Evolutionary conservation across 2,888 invertebrate genomes (phyloP), one percentile per base, ranked within the genome.

Genomic region (Hirtodrosophila trivittata): DNA sequence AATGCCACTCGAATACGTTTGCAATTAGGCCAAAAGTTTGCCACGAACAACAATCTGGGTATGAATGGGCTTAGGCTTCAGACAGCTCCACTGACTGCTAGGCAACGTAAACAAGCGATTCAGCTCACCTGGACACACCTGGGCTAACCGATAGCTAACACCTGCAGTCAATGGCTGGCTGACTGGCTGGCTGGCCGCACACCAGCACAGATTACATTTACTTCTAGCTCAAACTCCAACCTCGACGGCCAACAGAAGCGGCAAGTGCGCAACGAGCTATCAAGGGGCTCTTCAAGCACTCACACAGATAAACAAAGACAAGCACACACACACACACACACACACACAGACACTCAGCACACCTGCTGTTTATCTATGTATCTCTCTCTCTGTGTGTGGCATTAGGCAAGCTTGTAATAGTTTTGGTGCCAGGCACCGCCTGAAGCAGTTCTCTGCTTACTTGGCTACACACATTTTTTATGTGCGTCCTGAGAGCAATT

Each of bases 391-490:
- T 33, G 4, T 50, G 3, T 49, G 14, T 5, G 30, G 59, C 63
- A 64, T 77, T 67, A 55, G 69, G 69, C 47, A 57, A 66, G 49
- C 63, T 60, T 51, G 62, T 66, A 78, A 66, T 82, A 76, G 83
- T 78, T 76, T 76, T 49, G 52, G 46, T 56, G 62, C 41, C 12
- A 9, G 21, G 16, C 16, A 10, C 8, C 10, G 16, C 9, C 21
- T 18, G n/a, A 18, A 39, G 38, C 16, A 39, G 21, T 65, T 21
- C 41, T 74, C 65, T 83, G 80, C 80, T 80, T 80, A 80, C 75
- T 80, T 83, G 75, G 80, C 83, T 80, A 77, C 80, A 80, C 85
- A 84, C n/a, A 74, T 65, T 82, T 75, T 83, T 85, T 75, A 83
- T 73, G 70, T 47, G 76, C 78, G 75, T 66, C 82, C 49, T 30